These are phyloP conservation scores for Diadumene lineata DNA, from an alignment of 92 coral and sea anemone species.

Conservation along the genomic window DNA sequence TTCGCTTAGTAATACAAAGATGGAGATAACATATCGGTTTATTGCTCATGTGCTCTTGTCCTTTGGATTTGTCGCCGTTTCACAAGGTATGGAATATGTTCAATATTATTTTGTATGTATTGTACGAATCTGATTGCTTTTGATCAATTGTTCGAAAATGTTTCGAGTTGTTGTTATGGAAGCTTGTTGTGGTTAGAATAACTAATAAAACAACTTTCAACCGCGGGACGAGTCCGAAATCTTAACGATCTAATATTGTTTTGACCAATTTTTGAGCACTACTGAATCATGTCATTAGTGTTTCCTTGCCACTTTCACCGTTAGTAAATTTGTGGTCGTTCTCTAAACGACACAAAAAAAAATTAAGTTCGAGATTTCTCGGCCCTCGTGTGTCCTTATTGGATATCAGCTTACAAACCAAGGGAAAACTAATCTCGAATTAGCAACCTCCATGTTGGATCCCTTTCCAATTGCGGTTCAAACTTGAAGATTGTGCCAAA, in stretches of 20 bases:
- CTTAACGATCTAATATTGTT: background rate
- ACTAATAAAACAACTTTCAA: background rate
- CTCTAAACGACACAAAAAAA: background rate
- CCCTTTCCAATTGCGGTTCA: background rate
- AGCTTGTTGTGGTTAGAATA: background rate
- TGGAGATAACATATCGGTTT: background rate
- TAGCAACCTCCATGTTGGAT: background rate
- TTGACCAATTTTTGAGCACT: background rate
- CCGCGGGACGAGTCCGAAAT: background rate
- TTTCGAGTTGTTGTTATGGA: conserved; percentile 4
- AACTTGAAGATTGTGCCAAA: background rate
- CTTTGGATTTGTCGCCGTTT: conserved; percentile 6
- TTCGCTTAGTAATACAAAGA: conserved; percentile 13
- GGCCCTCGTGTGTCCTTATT: background rate
- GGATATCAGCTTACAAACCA: conserved; percentile 1
- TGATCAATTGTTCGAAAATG: conserved; percentile 12
- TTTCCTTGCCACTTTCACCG: background rate
- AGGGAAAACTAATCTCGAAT: background rate
- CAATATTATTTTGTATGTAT: background rate
- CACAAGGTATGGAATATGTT: conserved; percentile 17
- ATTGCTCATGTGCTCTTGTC: background rate
- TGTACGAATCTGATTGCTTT: background rate
- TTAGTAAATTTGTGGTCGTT: background rate
- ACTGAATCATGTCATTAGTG: background rate
- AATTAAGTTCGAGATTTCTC: background rate